Evolutionary conservation across 2,113 vertebrate genomes (phyloP), one percentile per base, ranked within the genome.

Genomic region (Fukomys damarensis): DNA sequence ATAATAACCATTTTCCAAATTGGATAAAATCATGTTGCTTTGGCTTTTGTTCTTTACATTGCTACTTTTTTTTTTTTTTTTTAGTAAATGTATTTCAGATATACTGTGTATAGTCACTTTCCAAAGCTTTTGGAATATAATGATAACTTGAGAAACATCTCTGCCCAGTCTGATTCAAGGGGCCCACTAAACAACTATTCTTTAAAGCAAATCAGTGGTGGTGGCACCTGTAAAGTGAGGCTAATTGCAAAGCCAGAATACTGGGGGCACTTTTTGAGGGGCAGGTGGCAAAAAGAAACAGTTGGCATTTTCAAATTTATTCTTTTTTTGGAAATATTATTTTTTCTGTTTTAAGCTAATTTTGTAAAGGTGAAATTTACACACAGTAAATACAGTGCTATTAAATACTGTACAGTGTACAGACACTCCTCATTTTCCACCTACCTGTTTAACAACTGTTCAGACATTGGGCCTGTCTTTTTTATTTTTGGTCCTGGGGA

Each of bases 291-390:
- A 46, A 95, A 77, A 68, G 17, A 12, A 89, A n/a, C 7, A 30
- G 24, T 7, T 93, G 6, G 3, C 17, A 26, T 68, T 76, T 30
- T 91, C 35, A 59, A 54, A 58, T 76, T 63, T 13, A 79, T 66
- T 95, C 52, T 61, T 81, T 82, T 52, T 2, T 65, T 61, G 72
- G 65, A 94, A 92, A 68, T 19, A 54, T 46, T 35, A 32, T 46
- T 52, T 93, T 92, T 74, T 76, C 72, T 28, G 2, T 76, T 80
- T 81, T 81, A 94, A 88, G 28, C 35, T 38, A 70, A 32, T n/a
- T 87, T 95, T 79, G 58, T 76, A 70, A 49, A 74, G 41, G 9
- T 82, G 41, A 85, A 83, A 92, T 94, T 85, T 96, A 68, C 7
- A 86, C 35, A 38, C 28, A 80, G 9, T 89, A 92, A 92, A 85